Evolutionary conservation across 2,113 vertebrate genomes (phyloP), one percentile per base, ranked within the genome.

Genomic region (Cavia aperea): DNA sequence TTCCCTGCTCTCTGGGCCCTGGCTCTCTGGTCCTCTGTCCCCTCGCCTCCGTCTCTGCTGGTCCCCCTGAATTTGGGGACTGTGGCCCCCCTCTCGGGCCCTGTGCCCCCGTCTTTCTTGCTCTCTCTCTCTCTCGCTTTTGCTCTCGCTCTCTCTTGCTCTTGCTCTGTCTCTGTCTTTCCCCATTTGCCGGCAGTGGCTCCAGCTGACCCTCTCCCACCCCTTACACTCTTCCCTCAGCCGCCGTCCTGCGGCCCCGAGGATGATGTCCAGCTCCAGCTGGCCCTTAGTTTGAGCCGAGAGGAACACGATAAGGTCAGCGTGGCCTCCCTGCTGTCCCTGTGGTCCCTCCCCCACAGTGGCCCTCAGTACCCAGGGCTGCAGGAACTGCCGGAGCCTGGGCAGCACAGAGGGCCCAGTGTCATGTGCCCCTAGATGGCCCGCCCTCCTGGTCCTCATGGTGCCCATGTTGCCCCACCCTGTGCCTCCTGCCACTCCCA

Each of bases 281-380:
- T 98, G 98, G 99, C 98, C 96, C 97, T 99, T 97, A 98, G 98
- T 97, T 96, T 99, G 98, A 99, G 99, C 98, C 98, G 98, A 97
- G 98, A 99, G 97, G 97, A 98, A 73, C 98, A 98, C 60, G 98
- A 99, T 98, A 98, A 99, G 98, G 99, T 99, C 96, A 97, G 97
- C 95, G 94, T 88, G 82, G 92, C 70, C 49, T 68, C 79, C 90
- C 86, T 19, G 1, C 49, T 73, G 26, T 33, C 29, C 23, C 5
- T 16, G 63, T 75, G 72, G 36, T 39, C 73, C 91, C n/a, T 9
- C 18, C 24, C 39, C 4, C 33, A 9, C 54, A 1, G 29, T 3
- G 36, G 9, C 31, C 54, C 1, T 16, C 7, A 43, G 60, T 3
- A 1, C 29, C 60, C 24, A 14, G 9, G 39, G 73, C 70, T 19